phyloP scores from a whole-genome alignment of 2,797 vertebrate species.

The Heteromormyrus szaboi region DNA sequence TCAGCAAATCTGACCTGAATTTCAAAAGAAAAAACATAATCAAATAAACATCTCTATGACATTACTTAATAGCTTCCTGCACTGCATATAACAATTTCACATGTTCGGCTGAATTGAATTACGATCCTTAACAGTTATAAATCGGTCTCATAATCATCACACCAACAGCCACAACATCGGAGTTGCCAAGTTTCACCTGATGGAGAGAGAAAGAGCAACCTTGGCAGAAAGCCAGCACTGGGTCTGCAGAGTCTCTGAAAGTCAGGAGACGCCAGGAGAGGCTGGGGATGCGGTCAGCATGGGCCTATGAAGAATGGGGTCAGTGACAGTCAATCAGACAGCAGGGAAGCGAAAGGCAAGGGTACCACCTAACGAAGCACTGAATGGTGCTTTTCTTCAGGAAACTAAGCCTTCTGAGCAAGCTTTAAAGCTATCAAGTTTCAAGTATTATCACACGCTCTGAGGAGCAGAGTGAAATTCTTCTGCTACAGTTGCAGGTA shows the following conservation, averaged over 20 bases:
- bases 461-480: not conserved
- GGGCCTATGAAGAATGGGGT: not conserved
- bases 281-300: constrained; percentile 7
- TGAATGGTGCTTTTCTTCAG: not conserved
- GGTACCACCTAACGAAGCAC: not conserved
- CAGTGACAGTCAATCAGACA: not conserved
- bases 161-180: not conserved
- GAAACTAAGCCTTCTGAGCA: not conserved
- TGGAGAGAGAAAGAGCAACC: constrained; percentile 10
- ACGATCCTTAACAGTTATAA: not conserved
- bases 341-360: not conserved
- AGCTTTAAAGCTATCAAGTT: not conserved
- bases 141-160: not conserved
- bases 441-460: not conserved
- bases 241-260: not conserved
- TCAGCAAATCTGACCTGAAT: constrained; percentile 15
- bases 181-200: not conserved
- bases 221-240: constrained; percentile 22
- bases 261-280: constrained; percentile 17
- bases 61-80: not conserved
- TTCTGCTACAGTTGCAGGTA: not conserved
- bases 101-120: not conserved
- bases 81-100: not conserved
- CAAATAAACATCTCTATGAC: not conserved
- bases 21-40: not conserved